phyloP scores from a whole-genome alignment of 2,113 vertebrate species.

The Stigmatopora nigra region DNA sequence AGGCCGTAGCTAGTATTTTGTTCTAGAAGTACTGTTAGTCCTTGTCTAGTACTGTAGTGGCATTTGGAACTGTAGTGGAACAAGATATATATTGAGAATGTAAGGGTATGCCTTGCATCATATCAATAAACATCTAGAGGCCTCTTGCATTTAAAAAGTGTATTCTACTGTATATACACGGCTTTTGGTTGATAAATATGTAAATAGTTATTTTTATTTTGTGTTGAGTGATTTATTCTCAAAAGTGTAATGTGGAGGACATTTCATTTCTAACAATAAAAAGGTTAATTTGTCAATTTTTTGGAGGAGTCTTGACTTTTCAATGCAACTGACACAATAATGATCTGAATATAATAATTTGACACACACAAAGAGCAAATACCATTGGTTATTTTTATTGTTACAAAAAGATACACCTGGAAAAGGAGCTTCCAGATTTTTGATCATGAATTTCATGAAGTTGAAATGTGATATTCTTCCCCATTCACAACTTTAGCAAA shows the following conservation, averaged over 20 bases:
- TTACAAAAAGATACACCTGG: constrained; percentile 64
- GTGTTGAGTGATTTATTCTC: constrained; percentile 14
- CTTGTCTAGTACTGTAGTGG: constrained; percentile 16
- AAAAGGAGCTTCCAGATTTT: constrained; percentile 49
- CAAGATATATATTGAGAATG: constrained; percentile 43
- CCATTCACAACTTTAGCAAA: constrained; percentile 14
- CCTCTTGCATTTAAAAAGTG: constrained; percentile 32
- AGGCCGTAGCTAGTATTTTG: constrained; percentile 30
- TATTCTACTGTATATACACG: constrained; percentile 27
- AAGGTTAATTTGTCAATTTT: background rate
- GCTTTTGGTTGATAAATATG: constrained; percentile 37
- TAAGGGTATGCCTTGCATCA: constrained; percentile 47
- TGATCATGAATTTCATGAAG: constrained; percentile 68
- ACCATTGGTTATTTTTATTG: constrained; percentile 58
- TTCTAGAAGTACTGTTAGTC: constrained; percentile 10
- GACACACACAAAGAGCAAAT: background rate
- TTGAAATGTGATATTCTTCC: constrained; percentile 54
- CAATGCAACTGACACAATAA: background rate
- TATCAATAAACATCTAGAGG: constrained; percentile 35
- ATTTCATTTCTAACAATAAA: background rate
- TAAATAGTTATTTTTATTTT: constrained; percentile 49
- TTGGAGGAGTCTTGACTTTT: background rate
- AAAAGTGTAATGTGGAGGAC: background rate
- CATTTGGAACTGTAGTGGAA: constrained; percentile 1
- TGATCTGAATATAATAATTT: background rate